These are phyloP conservation scores for Orthosia gracilis DNA, from an alignment of 2,888 invertebrate species.

Conservation along the genomic window DNA sequence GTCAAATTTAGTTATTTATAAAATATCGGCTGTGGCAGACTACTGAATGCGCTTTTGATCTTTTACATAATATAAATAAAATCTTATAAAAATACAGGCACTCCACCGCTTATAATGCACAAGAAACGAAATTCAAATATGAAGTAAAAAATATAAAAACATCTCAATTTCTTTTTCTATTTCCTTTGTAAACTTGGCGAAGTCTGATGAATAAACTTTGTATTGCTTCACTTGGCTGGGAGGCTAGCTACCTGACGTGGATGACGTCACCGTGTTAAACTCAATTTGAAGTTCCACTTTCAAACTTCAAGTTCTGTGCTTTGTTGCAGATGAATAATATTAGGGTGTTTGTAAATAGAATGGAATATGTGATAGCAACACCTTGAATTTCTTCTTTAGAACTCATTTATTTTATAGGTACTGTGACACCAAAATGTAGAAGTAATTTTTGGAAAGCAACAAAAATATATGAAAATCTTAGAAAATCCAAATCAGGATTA, in stretches of 20 bases:
- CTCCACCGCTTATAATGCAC: not conserved
- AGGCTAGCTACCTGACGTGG: constrained; percentile 56
- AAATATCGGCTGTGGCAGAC: not conserved
- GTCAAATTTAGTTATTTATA: not conserved
- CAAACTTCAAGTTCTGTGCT: constrained; percentile 46
- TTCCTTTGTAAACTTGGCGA: constrained; percentile 46
- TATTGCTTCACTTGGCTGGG: constrained; percentile 54
- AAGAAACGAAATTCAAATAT: constrained; percentile 15
- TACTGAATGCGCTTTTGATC: not conserved
- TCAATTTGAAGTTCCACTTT: constrained; percentile 68
- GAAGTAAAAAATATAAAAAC: constrained; percentile 18
- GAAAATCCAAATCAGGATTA: not conserved
- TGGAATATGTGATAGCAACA: not conserved
- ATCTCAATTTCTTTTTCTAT: constrained; percentile 34
- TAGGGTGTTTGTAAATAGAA: constrained; percentile 11
- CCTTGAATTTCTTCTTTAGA: not conserved
- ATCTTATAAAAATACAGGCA: not conserved
- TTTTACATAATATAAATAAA: not conserved
- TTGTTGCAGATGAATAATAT: constrained; percentile 42
- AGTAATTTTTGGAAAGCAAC: not conserved
- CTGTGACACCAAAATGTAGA: not conserved
- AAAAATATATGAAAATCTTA: not conserved
- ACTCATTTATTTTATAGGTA: no score
- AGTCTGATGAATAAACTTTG: constrained; percentile 69
- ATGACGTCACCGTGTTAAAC: constrained; percentile 62